Conservation (phyloP, 2,113 vertebrate species). For the Stigmatopora nigra region DNA sequence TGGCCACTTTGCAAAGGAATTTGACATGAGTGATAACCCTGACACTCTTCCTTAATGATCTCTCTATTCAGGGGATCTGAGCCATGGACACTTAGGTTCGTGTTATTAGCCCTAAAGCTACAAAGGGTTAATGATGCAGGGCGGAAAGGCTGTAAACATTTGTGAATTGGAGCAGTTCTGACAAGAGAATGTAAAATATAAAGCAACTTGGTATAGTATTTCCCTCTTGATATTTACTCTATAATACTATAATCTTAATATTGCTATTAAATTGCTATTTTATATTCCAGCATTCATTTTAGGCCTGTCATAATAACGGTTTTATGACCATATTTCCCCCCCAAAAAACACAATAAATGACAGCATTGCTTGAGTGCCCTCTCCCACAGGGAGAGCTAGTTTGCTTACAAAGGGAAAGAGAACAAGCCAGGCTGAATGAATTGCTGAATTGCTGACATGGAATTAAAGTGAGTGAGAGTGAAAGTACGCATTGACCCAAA, state of each 20-base stretch:
- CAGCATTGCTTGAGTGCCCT: background rate
- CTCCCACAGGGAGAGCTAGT: too few species aligned
- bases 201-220: background rate
- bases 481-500: too few species aligned
- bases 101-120: conserved; percentile 53
- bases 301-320: too few species aligned
- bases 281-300: background rate
- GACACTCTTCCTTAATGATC: conserved; percentile 34
- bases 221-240: background rate
- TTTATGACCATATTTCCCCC: too few species aligned
- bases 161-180: background rate
- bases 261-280: background rate
- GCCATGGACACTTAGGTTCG: conserved; percentile 49
- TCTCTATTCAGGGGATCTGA: conserved; percentile 51
- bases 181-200: background rate
- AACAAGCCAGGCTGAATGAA: conserved; percentile 14
- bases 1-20: conserved; percentile 64
- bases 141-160: conserved; percentile 33
- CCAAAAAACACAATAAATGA: background rate
- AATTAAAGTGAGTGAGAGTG: too few species aligned
- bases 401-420: too few species aligned
- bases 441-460: too few species aligned
- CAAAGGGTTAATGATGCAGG: conserved; percentile 51
- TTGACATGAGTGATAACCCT: conserved; percentile 60
- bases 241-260: background rate